Evolutionary conservation across 2,797 vertebrate species (phyloP).

Genomic region (Spondyliosoma cantharus): DNA sequence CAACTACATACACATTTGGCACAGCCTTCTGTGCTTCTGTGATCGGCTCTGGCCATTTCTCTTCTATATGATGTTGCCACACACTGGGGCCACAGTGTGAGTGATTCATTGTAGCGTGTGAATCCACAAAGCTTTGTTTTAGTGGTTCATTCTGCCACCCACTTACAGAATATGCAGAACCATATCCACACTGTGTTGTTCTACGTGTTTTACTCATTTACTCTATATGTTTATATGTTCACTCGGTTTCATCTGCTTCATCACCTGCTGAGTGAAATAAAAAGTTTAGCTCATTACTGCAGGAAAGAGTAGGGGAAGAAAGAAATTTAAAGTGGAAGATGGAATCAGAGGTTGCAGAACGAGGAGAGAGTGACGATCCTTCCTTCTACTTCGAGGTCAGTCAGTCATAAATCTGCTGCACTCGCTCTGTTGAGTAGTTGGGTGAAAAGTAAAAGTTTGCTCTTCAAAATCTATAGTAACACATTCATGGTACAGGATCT

Average conservation of each 20-base stretch:
- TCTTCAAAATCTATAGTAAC: background rate
- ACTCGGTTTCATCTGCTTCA: background rate
- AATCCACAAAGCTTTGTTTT: background rate
- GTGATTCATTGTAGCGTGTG: slow-evolving; percentile 6
- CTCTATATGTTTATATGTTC: background rate
- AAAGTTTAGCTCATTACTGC: background rate
- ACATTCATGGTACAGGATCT: slow-evolving; percentile 4
- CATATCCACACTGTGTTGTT: background rate
- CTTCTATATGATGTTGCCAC: background rate
- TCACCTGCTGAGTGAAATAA: background rate
- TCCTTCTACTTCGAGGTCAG: background rate
- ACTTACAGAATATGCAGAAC: background rate
- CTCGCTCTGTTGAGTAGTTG: background rate
- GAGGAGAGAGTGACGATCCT: background rate
- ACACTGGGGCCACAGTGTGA: background rate
- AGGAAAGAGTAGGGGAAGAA: background rate
- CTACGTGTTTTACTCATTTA: background rate
- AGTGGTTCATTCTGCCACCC: background rate
- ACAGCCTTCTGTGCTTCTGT: no score
- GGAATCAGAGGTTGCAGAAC: background rate
- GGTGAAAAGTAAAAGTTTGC: background rate
- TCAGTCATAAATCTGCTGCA: background rate
- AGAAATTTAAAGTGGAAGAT: background rate
- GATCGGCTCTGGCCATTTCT: background rate
- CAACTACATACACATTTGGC: background rate